These are phyloP conservation scores for Zhengitettix transpicula DNA, from an alignment of 2,888 invertebrate genomes.

Conservation along the genomic window DNA sequence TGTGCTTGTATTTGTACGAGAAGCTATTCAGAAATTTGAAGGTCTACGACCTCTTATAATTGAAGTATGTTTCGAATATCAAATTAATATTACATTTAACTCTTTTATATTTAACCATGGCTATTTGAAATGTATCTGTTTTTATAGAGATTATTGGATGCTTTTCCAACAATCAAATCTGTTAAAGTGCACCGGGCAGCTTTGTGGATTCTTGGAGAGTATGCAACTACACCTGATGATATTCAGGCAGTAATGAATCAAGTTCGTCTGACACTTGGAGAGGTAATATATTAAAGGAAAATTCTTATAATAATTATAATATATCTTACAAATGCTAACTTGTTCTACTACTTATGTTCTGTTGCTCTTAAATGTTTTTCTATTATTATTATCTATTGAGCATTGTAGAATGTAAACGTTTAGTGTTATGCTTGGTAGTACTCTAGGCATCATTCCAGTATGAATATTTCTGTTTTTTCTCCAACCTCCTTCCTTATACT, in stretches of 20 bases:
- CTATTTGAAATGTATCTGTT: neutral
- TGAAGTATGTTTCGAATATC: slow-evolving; percentile 31
- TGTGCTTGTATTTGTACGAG: slow-evolving; percentile 85
- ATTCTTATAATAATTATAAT: too few relatives aligned
- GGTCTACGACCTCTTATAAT: slow-evolving; percentile 63
- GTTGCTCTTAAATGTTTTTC: too few relatives aligned
- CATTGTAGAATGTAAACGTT: too few relatives aligned
- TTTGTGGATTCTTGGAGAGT: slow-evolving; percentile 95
- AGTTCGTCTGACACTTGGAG: slow-evolving; percentile 57
- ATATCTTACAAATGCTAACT: too few relatives aligned
- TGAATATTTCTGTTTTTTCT: too few relatives aligned
- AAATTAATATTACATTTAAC: neutral
- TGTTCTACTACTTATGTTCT: too few relatives aligned
- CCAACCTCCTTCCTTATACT: too few relatives aligned
- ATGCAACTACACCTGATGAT: slow-evolving; percentile 61
- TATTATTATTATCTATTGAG: too few relatives aligned
- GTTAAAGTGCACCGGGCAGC: slow-evolving; percentile 85
- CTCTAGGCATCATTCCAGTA: too few relatives aligned
- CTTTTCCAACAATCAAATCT: slow-evolving; percentile 74
- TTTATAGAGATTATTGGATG: slow-evolving; percentile 44
- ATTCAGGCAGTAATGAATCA: slow-evolving; percentile 65
- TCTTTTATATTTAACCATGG: neutral
- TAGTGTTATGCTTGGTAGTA: too few relatives aligned
- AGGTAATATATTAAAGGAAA: slow-evolving; percentile 24
- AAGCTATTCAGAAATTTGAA: slow-evolving; percentile 89